A percentile compares a stretch with the other conserved stretches of the same genome.
Conservation (phyloP, 2,797 vertebrate species). For the Enteromius fasciolatus region DNA sequence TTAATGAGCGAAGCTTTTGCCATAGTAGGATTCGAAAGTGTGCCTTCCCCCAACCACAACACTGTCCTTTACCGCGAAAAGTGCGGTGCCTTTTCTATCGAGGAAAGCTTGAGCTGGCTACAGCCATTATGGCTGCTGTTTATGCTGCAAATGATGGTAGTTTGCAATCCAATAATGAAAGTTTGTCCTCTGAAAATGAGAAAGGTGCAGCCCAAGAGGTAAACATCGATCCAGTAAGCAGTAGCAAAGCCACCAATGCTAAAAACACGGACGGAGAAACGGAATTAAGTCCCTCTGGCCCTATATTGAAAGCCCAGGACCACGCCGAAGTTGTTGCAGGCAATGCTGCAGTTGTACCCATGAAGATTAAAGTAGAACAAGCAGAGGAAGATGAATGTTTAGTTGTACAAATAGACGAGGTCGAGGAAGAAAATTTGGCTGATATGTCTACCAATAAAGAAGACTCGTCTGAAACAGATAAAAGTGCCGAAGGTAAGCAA, state of each 20-base stretch:
- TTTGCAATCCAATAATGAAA: conserved; percentile 38
- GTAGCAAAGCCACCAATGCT: conserved; percentile 22
- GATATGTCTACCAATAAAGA: conserved; percentile 25
- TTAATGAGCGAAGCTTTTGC: conserved; percentile 6
- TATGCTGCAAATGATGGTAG: conserved; percentile 39
- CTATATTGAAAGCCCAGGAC: conserved; percentile 40
- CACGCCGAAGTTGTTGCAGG: conserved; percentile 46
- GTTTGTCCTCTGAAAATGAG: conserved; percentile 29
- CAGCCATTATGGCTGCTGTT: conserved; percentile 64
- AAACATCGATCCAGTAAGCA: conserved; percentile 1
- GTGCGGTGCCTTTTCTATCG: conserved; percentile 22
- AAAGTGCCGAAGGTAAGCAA: conserved; percentile 56
- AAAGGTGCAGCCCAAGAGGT: not conserved
- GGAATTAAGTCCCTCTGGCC: conserved; percentile 36
- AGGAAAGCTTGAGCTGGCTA: not conserved
- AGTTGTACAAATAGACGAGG: conserved; percentile 43
- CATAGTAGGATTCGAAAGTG: conserved; percentile 40
- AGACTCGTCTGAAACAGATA: conserved; percentile 30
- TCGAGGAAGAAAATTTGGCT: conserved; percentile 35
- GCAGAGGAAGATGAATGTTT: conserved; percentile 57
- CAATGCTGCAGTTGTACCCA: conserved; percentile 26
- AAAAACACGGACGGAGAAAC: conserved; percentile 32
- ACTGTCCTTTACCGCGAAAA: conserved; percentile 56
- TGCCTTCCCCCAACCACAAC: conserved; percentile 16
- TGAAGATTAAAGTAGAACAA: conserved; percentile 59